Evolutionary conservation across 1,140 invertebrate genomes (phyloP), one percentile per base, ranked within the genome.

Genomic region (Drosophila guanche): DNA sequence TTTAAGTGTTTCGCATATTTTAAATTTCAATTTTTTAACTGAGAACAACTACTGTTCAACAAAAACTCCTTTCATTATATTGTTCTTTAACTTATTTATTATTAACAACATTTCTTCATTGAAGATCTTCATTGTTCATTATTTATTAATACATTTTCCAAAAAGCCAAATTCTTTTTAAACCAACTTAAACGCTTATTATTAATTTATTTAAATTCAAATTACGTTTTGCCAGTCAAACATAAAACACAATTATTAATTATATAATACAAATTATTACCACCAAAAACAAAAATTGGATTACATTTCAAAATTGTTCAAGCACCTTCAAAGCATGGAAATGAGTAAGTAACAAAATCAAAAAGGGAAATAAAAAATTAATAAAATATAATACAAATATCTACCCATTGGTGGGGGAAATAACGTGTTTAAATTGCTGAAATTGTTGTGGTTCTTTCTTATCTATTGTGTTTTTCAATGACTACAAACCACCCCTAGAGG

Each of bases 321-420:
- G 33, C 10, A 10, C 10, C 33, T 37, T 68, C 72, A 68, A 72
- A 56, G 58, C 68, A 33, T 68, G 20, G 33, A 53, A 60, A 7
- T 72, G 67, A 37, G 79, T 83, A 83, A 83, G 79, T 83, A 84
- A 56, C 25, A 37, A 25, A 61, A 20, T 33, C 41, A 52, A 14
- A 14, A 25, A 63, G 4, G 0, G n/a, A 16, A 25, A 10, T 33
- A 1, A 33, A 2, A 33, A 8, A n/a, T 8, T 25, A n/a, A 22
- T 54, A 52, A 27, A 4, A 52, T 37, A 43, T 4, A 25, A 40
- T n/a, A 23, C 7, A 3, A 8, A 25, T 14, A 12, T 52, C 27
- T 29, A 29, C 6, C 29, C 8, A 33, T 33, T 10, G 3, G 29
- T 3, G 7, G 8, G 29, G 29, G 12, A 5, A 22, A 52, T 1